A percentile compares a stretch with the other conserved stretches of the same genome.
Conservation (phyloP, 2,888 invertebrate genomes). For the Linyphia triangularis region DNA sequence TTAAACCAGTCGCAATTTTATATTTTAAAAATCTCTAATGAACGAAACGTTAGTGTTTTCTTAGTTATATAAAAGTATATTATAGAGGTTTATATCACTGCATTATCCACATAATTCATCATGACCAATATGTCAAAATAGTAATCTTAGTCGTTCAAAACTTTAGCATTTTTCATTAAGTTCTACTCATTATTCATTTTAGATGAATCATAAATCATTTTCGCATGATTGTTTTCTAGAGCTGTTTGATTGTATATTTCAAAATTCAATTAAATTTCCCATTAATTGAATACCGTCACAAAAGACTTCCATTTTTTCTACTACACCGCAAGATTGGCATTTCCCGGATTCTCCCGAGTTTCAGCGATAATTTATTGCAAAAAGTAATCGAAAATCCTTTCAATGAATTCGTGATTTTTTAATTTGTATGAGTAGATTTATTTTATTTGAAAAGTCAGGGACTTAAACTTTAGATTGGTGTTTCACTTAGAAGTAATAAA, state of each 20-base stretch:
- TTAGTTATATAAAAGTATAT: no score
- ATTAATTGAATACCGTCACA: background rate
- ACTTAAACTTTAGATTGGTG: background rate
- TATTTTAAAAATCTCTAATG: no score
- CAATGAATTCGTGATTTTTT: background rate
- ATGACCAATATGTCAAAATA: background rate
- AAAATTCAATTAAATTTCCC: background rate
- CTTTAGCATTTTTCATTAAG: background rate
- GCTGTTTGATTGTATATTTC: no score
- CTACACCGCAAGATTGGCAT: background rate
- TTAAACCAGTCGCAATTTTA: no score
- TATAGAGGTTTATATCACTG: no score
- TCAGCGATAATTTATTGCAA: background rate
- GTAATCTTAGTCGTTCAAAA: background rate
- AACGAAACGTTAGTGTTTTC: no score
- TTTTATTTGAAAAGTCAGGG: background rate
- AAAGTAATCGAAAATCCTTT: background rate
- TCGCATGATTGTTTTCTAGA: background rate
- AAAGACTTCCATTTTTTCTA: background rate
- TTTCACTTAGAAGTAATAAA: background rate
- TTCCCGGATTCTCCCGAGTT: background rate
- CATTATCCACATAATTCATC: slow-evolving; percentile 14
- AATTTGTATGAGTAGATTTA: background rate
- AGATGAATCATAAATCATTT: background rate
- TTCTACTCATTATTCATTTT: slow-evolving; percentile 7